Evolutionary conservation across 1,140 invertebrate species (phyloP).

Genomic region (Habropoda laboriosa): DNA sequence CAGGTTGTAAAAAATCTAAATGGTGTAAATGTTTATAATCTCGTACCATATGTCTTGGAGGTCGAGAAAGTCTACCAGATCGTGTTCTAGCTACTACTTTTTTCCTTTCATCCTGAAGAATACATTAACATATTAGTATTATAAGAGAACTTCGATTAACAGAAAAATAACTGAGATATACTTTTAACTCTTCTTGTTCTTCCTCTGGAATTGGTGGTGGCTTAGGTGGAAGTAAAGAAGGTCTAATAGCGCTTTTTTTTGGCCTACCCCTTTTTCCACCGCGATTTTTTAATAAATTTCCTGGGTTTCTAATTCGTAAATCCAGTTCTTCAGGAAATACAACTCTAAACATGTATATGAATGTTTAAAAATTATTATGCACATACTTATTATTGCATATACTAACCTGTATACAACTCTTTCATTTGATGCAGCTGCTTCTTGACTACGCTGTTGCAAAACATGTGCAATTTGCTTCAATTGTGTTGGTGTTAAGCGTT

Average conservation of each 20-base stretch:
- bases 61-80: conserved; percentile 85
- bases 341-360: conserved; percentile 65
- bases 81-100: conserved; percentile 84
- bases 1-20: conserved; percentile 84
- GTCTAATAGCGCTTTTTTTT: conserved; percentile 70
- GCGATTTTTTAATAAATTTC: conserved; percentile 69
- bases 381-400: neutral
- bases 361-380: neutral
- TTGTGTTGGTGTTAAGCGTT: conserved; percentile 83
- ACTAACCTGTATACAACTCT: conserved; percentile 84
- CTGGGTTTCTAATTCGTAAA: conserved; percentile 69
- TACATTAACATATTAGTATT: neutral
- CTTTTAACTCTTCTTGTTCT: conserved; percentile 74
- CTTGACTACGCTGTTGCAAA: conserved; percentile 81
- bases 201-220: conserved; percentile 62
- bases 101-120: conserved; percentile 82
- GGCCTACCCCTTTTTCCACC: conserved; percentile 78
- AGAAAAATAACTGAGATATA: conserved; percentile 54
- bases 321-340: conserved; percentile 80
- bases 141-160: neutral
- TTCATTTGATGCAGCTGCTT: conserved; percentile 79
- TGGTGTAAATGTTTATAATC: conserved; percentile 87
- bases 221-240: conserved; percentile 57
- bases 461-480: conserved; percentile 85
- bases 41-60: conserved; percentile 86